Evolutionary conservation across 2,888 invertebrate genomes (phyloP), one percentile per base, ranked within the genome.

Genomic region (Andrena minutula): DNA sequence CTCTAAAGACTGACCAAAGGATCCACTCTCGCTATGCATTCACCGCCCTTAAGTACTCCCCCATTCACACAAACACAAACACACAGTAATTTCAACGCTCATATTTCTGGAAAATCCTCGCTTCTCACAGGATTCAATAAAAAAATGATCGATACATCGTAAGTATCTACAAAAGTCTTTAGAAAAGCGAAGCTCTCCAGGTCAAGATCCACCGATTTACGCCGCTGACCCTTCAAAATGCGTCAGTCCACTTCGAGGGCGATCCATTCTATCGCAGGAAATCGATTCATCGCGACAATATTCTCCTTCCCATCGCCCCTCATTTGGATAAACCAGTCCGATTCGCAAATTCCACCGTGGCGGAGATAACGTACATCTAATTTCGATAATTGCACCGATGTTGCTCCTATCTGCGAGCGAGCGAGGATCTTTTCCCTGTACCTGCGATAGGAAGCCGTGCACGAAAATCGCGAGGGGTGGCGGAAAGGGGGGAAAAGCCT

Each of bases 291-390:
- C 23, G 63, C 63, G 20, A 61, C 26, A 56, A 16, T 23, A 23
- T 53, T 16, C 10, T 32, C 23, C n/a, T 12, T 16, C 23, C 26
- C 26, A 2, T 4, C 32, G 16, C 30, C 61, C 61, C 35, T 20
- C 7, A 66, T 71, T 68, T 28, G 61, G 72, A 79, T 80, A 80
- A 80, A 79, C 79, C 66, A 66, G n/a, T 28, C 47, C 8, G n/a
- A 7, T 49, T 41, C 12, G 68, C 49, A 47, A 80, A 72, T 68
- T 56, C 28, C 72, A n/a, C 2, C 41, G 28, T 4, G 56, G 7
- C 35, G 41, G n/a, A 68, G 82, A 82, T 82, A 82, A 82, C 71
- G 68, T 72, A 69, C 56, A 74, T 73, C 82, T 83, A 83, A 83
- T 83, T 83, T 78, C 78, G 83, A 83, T 83, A 83, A 83, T 83